These are phyloP conservation scores for Microtus ochrogaster DNA, from an alignment of 2,113 vertebrate genomes.

Conservation along the genomic window DNA sequence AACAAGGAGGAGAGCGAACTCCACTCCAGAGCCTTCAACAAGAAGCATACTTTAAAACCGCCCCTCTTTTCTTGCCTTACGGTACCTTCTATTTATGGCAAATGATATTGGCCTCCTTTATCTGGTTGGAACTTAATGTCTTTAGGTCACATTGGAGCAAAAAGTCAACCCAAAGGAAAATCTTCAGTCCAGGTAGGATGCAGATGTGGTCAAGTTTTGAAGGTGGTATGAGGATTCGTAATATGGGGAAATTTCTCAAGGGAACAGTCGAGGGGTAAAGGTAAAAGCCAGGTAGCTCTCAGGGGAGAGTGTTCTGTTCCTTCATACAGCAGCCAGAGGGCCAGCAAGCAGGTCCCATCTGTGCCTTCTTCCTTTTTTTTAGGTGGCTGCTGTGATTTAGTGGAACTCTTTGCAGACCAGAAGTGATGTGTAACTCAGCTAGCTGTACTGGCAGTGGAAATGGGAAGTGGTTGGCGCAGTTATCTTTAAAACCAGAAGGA, in stretches of 20 bases:
- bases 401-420: background rate
- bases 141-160: slow-evolving; percentile 5
- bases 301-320: background rate
- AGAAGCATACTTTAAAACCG: background rate
- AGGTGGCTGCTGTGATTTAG: background rate
- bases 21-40: background rate
- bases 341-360: background rate
- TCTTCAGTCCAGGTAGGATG: background rate
- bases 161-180: background rate
- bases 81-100: background rate
- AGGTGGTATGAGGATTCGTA: background rate
- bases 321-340: background rate
- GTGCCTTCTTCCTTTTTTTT: background rate
- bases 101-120: background rate
- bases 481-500: slow-evolving; percentile 11
- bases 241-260: background rate
- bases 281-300: background rate
- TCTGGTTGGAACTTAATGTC: background rate
- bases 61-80: background rate
- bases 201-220: background rate
- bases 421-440: background rate
- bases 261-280: slow-evolving; percentile 7
- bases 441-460: background rate
- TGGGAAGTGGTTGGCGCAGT: background rate
- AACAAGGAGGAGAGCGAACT: background rate